Percentiles rank a stretch among this genome's conserved stretches.
phyloP scores from a whole-genome alignment of 1,140 invertebrate genomes.

The Sycophila sp. region DNA sequence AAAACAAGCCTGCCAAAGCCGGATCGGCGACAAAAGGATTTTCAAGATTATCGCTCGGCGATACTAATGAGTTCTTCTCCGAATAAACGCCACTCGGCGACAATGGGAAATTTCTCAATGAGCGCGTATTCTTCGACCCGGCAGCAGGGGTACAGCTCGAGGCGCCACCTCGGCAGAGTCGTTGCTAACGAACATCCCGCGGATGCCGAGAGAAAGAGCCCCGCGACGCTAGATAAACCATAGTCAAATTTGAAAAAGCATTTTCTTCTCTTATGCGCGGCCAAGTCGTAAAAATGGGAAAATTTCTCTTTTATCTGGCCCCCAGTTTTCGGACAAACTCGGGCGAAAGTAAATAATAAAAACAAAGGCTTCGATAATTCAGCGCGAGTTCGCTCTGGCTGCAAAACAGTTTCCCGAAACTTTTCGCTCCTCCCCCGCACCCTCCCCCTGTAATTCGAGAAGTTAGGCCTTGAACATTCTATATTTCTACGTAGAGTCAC shows the following conservation, averaged over 20 bases:
- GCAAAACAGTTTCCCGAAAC: conserved; percentile 20
- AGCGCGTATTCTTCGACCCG: conserved; percentile 11
- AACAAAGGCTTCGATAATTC: no score
- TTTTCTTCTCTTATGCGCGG: conserved; percentile 1
- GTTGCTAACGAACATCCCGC: conserved; percentile 30
- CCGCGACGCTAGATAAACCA: conserved; percentile 19
- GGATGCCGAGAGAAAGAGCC: background rate
- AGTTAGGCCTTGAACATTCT: conserved; percentile 12
- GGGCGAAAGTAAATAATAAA: no score
- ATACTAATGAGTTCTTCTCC: conserved; percentile 31
- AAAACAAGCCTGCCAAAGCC: background rate
- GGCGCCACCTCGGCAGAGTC: background rate
- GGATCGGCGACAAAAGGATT: conserved; percentile 25
- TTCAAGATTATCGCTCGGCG: conserved; percentile 21
- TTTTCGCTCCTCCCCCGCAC: background rate
- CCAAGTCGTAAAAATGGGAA: conserved; percentile 17
- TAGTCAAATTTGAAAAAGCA: no score
- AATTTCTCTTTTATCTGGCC: no score
- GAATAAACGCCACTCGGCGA: conserved; percentile 7
- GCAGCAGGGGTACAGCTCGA: background rate
- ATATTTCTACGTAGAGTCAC: no score
- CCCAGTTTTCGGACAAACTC: no score
- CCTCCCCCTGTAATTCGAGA: conserved; percentile 10
- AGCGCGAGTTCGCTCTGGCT: background rate
- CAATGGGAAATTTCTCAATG: conserved; percentile 26